Conservation (phyloP, 2,113 vertebrate species). For the Pampusana beccarii region DNA sequence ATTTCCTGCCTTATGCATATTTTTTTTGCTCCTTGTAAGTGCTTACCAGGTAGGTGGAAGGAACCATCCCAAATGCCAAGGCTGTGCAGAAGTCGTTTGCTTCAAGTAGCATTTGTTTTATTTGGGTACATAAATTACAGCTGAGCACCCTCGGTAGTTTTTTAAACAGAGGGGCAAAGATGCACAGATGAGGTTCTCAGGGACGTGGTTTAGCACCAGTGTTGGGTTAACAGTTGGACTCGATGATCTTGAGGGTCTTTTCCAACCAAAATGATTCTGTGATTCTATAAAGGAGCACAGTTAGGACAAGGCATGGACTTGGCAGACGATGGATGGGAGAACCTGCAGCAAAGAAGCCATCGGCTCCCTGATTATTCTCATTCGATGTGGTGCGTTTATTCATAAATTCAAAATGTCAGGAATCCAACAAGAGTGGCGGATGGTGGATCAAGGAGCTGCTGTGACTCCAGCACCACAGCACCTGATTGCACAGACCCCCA, state of each 20-base stretch:
- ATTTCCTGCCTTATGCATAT: neutral
- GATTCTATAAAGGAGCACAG: neutral
- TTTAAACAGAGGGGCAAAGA: neutral
- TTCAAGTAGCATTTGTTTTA: neutral
- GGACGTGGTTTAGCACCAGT: too few relatives aligned
- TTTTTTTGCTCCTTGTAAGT: neutral
- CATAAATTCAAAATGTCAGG: neutral
- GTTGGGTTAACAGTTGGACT: too few relatives aligned
- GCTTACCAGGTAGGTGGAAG: neutral
- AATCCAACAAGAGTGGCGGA: neutral
- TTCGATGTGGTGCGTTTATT: neutral
- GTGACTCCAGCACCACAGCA: too few relatives aligned
- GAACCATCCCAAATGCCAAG: neutral
- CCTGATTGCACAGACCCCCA: accelerated
- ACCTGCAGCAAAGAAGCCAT: neutral
- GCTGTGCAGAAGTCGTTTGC: neutral
- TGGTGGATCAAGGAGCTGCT: accelerated
- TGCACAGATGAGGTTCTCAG: too few relatives aligned
- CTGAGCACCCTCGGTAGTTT: neutral
- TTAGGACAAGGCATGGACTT: neutral
- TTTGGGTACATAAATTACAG: neutral
- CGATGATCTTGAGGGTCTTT: too few relatives aligned
- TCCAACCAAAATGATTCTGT: too few relatives aligned
- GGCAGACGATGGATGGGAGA: neutral
- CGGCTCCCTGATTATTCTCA: neutral